phyloP scores from a whole-genome alignment of 2,888 invertebrate genomes.

The Nemurella pictetii region DNA sequence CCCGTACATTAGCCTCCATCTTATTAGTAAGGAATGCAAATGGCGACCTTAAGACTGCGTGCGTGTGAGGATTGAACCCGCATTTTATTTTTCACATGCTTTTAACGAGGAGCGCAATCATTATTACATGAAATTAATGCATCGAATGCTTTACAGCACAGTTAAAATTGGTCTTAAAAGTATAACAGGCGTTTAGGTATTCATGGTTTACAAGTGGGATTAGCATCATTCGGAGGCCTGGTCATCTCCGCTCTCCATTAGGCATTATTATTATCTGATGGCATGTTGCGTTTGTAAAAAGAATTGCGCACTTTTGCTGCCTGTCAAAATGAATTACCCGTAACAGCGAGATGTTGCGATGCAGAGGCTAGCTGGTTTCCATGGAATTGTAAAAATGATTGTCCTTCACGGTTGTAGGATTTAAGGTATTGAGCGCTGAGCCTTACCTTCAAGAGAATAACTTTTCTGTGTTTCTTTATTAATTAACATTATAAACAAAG shows the following conservation, averaged over 20 bases:
- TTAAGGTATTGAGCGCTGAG: not conserved
- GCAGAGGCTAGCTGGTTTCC: not conserved
- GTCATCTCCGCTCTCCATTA: too few relatives aligned
- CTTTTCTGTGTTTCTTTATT: not conserved
- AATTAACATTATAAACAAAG: not conserved
- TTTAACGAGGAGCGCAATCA: not conserved
- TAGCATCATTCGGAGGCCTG: not conserved
- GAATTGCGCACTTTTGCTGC: not conserved
- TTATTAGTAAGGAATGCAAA: slow-evolving; percentile 26
- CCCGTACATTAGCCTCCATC: slow-evolving; percentile 29
- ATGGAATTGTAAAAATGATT: not conserved
- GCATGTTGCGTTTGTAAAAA: too few relatives aligned
- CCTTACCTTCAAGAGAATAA: not conserved
- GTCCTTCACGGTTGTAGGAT: slow-evolving; percentile 7
- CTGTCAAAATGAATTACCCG: not conserved
- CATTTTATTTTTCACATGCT: not conserved
- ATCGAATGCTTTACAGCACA: not conserved
- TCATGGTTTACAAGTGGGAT: not conserved
- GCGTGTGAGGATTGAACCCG: not conserved
- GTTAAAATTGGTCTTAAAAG: not conserved
- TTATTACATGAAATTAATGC: not conserved
- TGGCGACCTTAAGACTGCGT: slow-evolving; percentile 23
- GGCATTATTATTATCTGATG: too few relatives aligned
- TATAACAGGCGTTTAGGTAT: not conserved
- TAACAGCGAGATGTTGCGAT: not conserved